A percentile compares a stretch with the other conserved stretches of the same genome.
Conservation (phyloP, 2,113 vertebrate genomes). For the Ctenodactylus gundi region DNA sequence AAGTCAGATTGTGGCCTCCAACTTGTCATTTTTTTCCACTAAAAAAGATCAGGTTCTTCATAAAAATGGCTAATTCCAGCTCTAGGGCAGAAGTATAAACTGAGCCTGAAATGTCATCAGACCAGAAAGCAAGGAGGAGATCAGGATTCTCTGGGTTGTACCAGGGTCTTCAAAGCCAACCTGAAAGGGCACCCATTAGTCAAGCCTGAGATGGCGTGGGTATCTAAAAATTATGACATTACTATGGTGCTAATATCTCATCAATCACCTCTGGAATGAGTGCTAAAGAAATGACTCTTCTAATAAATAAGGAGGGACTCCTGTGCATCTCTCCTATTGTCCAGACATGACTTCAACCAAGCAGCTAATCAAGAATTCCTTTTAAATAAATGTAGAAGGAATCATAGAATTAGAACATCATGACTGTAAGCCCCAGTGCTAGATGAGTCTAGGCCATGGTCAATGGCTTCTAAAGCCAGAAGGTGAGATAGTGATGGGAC, state of each 20-base stretch:
- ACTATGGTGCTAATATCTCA: neutral
- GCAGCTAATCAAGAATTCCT: neutral
- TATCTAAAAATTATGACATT: neutral
- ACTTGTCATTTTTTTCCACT: neutral
- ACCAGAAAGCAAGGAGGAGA: neutral
- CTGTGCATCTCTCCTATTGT: neutral
- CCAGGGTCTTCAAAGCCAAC: neutral
- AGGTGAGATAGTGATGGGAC: neutral
- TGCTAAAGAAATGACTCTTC: neutral
- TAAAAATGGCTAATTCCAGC: neutral
- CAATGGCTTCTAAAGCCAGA: neutral
- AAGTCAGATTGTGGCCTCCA: neutral
- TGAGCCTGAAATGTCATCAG: neutral
- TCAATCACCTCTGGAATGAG: neutral
- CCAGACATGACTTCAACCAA: neutral
- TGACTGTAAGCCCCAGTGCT: neutral
- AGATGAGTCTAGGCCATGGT: neutral
- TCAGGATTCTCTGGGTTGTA: neutral
- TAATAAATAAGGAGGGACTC: neutral
- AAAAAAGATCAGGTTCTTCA: neutral
- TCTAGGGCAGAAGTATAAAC: neutral
- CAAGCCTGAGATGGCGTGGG: neutral
- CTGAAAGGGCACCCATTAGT: neutral
- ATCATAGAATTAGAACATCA: neutral
- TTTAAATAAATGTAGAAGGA: constrained; percentile 2